These are phyloP conservation scores for Gerris buenoi DNA, from an alignment of 1,140 invertebrate species.

Conservation along the genomic window DNA sequence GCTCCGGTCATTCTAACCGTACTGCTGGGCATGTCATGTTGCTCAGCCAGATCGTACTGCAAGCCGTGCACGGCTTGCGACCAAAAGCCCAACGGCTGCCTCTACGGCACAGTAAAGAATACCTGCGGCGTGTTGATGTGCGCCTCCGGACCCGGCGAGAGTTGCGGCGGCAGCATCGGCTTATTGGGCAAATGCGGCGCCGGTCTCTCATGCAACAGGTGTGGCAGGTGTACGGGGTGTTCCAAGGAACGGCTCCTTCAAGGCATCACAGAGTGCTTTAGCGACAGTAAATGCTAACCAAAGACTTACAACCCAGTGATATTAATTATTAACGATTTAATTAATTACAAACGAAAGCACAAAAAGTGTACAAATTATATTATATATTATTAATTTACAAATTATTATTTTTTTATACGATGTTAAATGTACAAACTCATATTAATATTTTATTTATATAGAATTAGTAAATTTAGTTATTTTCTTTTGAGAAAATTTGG, in stretches of 20 bases:
- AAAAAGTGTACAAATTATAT: too few relatives aligned
- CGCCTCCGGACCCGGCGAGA: conserved; percentile 2
- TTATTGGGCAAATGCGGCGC: not conserved
- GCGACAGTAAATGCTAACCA: too few relatives aligned
- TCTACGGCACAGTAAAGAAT: not conserved
- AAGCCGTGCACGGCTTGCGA: not conserved
- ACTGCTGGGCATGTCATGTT: not conserved
- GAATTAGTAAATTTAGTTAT: too few relatives aligned
- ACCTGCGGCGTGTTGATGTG: not conserved
- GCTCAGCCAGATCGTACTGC: not conserved
- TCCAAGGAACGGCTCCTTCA: not conserved
- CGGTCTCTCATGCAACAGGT: not conserved
- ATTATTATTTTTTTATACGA: too few relatives aligned
- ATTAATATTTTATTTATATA: too few relatives aligned
- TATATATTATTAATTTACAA: too few relatives aligned
- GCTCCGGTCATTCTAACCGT: not conserved
- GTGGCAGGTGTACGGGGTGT: not conserved
- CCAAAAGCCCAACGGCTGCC: not conserved
- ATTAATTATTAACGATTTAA: too few relatives aligned
- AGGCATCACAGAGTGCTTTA: not conserved
- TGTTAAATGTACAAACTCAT: too few relatives aligned
- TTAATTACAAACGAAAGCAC: too few relatives aligned
- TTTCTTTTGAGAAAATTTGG: too few relatives aligned
- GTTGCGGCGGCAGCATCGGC: not conserved
- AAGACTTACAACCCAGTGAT: too few relatives aligned